Evolutionary conservation across 2,888 invertebrate species (phyloP).

Genomic region (Sphaerophoria rueppellii): DNA sequence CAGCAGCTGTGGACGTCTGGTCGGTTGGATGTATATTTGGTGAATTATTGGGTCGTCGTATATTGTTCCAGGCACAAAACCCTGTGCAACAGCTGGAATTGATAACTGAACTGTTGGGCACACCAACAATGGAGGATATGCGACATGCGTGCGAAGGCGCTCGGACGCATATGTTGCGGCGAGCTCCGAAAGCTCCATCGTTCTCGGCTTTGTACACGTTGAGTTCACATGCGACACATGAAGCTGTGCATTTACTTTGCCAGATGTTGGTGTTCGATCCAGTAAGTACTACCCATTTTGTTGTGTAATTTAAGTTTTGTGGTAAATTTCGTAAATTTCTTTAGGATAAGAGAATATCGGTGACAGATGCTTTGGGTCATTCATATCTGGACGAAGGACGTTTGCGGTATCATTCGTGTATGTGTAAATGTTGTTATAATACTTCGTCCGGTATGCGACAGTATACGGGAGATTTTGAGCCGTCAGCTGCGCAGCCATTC

Average conservation of each 20-base stretch:
- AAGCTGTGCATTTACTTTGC: conserved; percentile 97
- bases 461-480: conserved; percentile 97
- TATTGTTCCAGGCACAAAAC: conserved; percentile 98
- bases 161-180: conserved; percentile 93
- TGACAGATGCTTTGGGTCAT: conserved; percentile 97
- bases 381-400: conserved; percentile 99
- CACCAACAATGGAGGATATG: conserved; percentile 98
- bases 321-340: conserved; percentile 15
- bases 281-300: conserved; percentile 84
- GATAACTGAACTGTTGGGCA: conserved; percentile 98
- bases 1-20: conserved; percentile 99
- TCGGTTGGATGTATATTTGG: conserved; percentile 99
- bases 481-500: conserved; percentile 94
- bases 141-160: conserved; percentile 98
- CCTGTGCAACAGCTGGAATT: conserved; percentile 98
- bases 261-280: conserved; percentile 99
- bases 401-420: conserved; percentile 99
- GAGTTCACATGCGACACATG: conserved; percentile 96
- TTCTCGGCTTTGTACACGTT: conserved; percentile 95
- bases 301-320: neutral
- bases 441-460: conserved; percentile 90
- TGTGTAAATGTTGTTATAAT: conserved; percentile 99
- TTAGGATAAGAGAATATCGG: conserved; percentile 95
- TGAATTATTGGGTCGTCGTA: conserved; percentile 96
- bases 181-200: conserved; percentile 93